Conservation (phyloP, 2,888 invertebrate genomes). For the Ophonus ardosiacus region DNA sequence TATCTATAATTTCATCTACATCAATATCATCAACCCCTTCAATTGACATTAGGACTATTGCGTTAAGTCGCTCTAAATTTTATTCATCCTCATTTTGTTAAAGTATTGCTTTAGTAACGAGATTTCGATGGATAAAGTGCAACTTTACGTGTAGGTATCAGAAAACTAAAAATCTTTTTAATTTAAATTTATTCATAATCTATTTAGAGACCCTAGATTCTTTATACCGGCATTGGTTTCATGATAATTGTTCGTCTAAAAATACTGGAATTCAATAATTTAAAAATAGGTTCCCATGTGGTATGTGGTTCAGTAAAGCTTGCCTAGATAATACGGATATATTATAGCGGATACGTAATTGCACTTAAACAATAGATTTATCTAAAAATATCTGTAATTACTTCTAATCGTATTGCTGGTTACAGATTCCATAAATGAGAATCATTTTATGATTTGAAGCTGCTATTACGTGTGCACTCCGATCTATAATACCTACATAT, state of each 20-base stretch:
- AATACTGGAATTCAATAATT: neutral
- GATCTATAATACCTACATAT: neutral
- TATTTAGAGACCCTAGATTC: too few species aligned
- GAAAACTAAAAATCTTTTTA: too few species aligned
- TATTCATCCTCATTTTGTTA: too few species aligned
- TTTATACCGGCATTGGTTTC: neutral
- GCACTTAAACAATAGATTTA: neutral
- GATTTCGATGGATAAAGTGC: too few species aligned
- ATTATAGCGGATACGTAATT: neutral
- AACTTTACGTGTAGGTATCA: too few species aligned
- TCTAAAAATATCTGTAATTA: neutral
- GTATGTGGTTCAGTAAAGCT: neutral
- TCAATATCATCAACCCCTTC: too few species aligned
- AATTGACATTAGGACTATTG: too few species aligned
- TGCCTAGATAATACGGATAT: neutral
- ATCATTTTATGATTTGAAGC: neutral
- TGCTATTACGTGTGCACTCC: neutral
- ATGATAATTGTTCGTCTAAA: neutral
- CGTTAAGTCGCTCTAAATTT: too few species aligned
- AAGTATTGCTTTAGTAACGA: too few species aligned
- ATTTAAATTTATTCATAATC: too few species aligned
- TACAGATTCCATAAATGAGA: neutral
- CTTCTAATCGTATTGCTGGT: neutral
- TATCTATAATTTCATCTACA: too few species aligned
- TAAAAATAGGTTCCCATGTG: neutral